Evolutionary conservation across 2,888 invertebrate genomes (phyloP).

Genomic region (Brachypterus glaber): DNA sequence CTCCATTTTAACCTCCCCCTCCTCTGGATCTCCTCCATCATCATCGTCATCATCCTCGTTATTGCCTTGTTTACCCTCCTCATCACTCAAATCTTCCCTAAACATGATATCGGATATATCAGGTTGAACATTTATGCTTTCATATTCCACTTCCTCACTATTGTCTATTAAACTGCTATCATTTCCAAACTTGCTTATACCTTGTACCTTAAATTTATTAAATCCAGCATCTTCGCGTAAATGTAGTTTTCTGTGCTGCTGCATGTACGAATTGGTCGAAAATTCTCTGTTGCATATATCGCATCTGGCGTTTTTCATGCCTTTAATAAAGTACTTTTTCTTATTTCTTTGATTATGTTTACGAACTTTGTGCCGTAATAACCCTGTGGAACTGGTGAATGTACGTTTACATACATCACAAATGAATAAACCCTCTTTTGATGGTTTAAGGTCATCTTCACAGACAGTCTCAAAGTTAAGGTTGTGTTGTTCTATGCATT

Average conservation of each 20-base stretch:
- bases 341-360: slow-evolving; percentile 34
- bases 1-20: slow-evolving; percentile 11
- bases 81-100: slow-evolving; percentile 14
- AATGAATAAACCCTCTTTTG: slow-evolving; percentile 27
- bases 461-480: slow-evolving; percentile 14
- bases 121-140: slow-evolving; percentile 17
- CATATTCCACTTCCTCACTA: slow-evolving; percentile 11
- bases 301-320: slow-evolving; percentile 38
- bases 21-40: slow-evolving; percentile 1
- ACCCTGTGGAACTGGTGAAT: slow-evolving; percentile 31
- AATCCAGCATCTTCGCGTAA: slow-evolving; percentile 31
- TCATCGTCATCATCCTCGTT: slow-evolving; percentile 14
- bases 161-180: slow-evolving; percentile 4
- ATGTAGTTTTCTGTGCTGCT: slow-evolving; percentile 35
- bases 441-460: slow-evolving; percentile 18
- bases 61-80: slow-evolving; percentile 11
- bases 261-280: slow-evolving; percentile 37
- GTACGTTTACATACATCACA: slow-evolving; percentile 31
- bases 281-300: slow-evolving; percentile 38
- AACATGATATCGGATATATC: slow-evolving; percentile 12
- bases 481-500: slow-evolving; percentile 28
- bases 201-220: slow-evolving; percentile 34
- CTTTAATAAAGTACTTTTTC: slow-evolving; percentile 37
- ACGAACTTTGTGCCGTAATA: slow-evolving; percentile 34
- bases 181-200: slow-evolving; percentile 29